phyloP scores from a whole-genome alignment of 2,797 vertebrate genomes.

The Sebastes nivosus region DNA sequence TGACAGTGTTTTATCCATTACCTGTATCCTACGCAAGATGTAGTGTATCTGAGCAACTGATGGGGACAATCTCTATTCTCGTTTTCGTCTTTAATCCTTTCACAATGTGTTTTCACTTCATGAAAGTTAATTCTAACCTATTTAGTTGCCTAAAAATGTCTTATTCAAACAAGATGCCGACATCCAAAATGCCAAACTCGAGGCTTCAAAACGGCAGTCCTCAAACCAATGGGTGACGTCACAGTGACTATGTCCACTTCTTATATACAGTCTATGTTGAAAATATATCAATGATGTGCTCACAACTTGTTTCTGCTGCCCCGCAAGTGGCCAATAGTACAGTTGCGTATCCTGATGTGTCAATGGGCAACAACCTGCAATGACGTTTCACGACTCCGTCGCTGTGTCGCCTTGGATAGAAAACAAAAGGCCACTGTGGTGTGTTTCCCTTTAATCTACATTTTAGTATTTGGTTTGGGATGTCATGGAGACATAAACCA shows the following conservation, averaged over 20 bases:
- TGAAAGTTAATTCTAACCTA: no score
- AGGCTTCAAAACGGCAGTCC: no score
- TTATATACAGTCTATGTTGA: no score
- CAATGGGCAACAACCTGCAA: not conserved
- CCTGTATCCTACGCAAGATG: not conserved
- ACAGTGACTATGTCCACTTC: no score
- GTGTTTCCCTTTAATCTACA: not conserved
- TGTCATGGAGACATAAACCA: not conserved
- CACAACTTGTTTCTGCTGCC: not conserved
- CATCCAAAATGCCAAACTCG: no score
- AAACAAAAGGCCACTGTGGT: not conserved
- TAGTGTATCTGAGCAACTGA: no score
- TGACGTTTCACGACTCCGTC: not conserved
- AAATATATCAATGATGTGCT: not conserved
- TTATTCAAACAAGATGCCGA: no score
- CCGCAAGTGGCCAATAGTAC: not conserved
- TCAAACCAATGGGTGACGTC: rapidly evolving
- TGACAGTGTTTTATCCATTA: not conserved
- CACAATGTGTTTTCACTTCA: no score
- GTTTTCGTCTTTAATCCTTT: no score
- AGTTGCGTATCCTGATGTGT: not conserved
- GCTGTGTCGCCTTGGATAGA: not conserved
- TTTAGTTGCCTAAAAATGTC: no score
- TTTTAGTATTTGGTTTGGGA: not conserved
- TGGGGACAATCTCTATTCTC: no score